Base-by-base conservation (phyloP, 2,113 vertebrate genomes). In the Illadopsis cleaveri region DNA sequence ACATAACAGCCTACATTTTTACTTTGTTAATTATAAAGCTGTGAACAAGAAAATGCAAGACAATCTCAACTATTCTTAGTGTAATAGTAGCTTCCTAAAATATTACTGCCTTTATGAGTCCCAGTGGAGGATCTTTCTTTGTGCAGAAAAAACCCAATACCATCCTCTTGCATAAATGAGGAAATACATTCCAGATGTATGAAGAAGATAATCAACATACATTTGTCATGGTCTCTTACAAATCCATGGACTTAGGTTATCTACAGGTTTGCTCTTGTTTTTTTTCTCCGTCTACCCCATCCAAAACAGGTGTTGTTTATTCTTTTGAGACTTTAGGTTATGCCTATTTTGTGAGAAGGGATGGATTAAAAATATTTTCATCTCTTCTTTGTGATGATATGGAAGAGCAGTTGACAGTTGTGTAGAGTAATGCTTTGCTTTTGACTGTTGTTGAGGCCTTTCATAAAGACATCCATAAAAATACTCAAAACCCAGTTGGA, bases 1-100 rank as follows among this genome's bases (percentile, higher is more conserved):
- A 92, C n/a, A 14, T 84, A 95, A 93, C 76, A 92, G 90, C 79
- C 85, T 93, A 42, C 85, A 68, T 93, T 97, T 97, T 95, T 90
- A 69, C 94, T 97, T 96, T 75, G 86, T 95, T 94, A 97, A 95
- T 97, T 95, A 93, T 90, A 94, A 95, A 93, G 65, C 90, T 95
- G 88, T 97, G 96, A 96, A 89, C 56, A 92, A 92, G 93, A 90
- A 96, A 95, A 89, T 81, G 80, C 89, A 87, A 96, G 93, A 87
- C 86, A 92, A 79, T 96, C 88, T 93, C 72, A 30, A 42, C 90
- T 93, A 68, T 95, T 96, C 82, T 95, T 90, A 86, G 56, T 81
- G 72, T 88, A 95, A 96, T 86, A 90, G 90, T 86, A 86, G 53
- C 86, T 90, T 93, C 72, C 86, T 83, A 86, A 95, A 96, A 96